Percentiles rank a stretch among this genome's conserved stretches.
Evolutionary conservation across 1,140 invertebrate genomes (phyloP).

Genomic region (Lutraria rhynchaena): DNA sequence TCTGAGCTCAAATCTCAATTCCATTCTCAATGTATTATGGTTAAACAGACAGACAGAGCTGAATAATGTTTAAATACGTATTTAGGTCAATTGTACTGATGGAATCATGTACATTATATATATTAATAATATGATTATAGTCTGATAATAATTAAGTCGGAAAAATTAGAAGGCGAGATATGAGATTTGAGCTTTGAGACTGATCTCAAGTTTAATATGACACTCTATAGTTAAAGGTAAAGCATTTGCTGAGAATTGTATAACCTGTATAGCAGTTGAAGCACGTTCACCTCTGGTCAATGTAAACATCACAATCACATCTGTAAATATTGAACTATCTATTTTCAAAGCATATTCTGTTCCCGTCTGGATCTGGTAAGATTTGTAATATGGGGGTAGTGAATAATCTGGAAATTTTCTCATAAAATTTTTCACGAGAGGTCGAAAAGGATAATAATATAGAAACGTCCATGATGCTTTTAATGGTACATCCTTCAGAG

Average conservation of each 20-base stretch:
- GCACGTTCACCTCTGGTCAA: constrained; percentile 5
- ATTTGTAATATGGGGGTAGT: neutral
- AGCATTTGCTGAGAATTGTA: constrained; percentile 6
- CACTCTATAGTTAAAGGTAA: constrained; percentile 16
- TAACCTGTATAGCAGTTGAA: constrained; percentile 17
- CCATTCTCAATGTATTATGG: too few species aligned
- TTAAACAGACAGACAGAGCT: too few species aligned
- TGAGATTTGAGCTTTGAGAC: too few species aligned
- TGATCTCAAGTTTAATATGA: neutral
- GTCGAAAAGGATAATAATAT: neutral
- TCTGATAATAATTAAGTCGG: too few species aligned
- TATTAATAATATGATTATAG: too few species aligned
- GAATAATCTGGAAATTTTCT: neutral
- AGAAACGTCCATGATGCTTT: neutral
- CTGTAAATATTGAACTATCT: neutral
- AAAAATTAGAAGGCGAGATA: neutral
- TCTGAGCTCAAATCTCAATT: too few species aligned
- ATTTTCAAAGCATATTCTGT: constrained; percentile 11
- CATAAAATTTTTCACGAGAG: neutral
- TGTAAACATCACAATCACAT: constrained; percentile 4
- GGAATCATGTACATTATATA: too few species aligned
- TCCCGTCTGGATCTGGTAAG: neutral
- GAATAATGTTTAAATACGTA: too few species aligned
- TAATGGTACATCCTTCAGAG: neutral
- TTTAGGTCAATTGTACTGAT: too few species aligned